Conservation (phyloP, 2,888 invertebrate species). For the Venusia cambrica region DNA sequence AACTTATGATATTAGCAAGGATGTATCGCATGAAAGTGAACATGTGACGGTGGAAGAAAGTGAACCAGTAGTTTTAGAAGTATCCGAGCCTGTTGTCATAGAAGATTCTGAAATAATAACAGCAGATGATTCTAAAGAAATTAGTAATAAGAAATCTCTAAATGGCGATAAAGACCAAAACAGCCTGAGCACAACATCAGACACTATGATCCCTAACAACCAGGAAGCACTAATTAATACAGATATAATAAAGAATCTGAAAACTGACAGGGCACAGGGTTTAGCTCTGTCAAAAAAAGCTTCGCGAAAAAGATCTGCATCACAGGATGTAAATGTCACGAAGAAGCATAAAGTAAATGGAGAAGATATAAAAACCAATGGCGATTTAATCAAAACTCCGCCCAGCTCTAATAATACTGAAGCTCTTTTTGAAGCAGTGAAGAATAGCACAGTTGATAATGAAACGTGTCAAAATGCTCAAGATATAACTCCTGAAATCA, state of each 20-base stretch:
- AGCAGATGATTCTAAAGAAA: slow-evolving; percentile 5
- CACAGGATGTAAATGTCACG: slow-evolving; percentile 10
- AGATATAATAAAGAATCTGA: slow-evolving; percentile 19
- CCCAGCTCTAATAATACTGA: slow-evolving; percentile 21
- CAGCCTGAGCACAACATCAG: slow-evolving; percentile 43
- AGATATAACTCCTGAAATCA: slow-evolving; percentile 6
- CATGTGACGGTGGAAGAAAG: too few species aligned
- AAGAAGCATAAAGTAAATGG: slow-evolving; percentile 21
- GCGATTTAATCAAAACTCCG: slow-evolving; percentile 18
- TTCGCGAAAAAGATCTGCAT: slow-evolving; percentile 21
- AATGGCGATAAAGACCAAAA: slow-evolving; percentile 26
- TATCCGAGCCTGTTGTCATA: slow-evolving; percentile 14
- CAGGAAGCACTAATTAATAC: slow-evolving; percentile 56
- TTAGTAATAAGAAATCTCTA: background rate
- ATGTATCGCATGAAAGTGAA: too few species aligned
- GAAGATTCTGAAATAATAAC: slow-evolving; percentile 14
- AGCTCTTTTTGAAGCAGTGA: slow-evolving; percentile 11
- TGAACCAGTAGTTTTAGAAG: slow-evolving; percentile 4
- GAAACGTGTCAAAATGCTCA: slow-evolving; percentile 4
- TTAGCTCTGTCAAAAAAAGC: slow-evolving; percentile 11
- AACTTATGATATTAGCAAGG: background rate
- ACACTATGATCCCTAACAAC: slow-evolving; percentile 63
- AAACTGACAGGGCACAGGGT: slow-evolving; percentile 15
- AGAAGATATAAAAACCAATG: slow-evolving; percentile 19
- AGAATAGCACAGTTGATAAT: slow-evolving; percentile 5